These are phyloP conservation scores for Zeugodacus cucurbitae DNA, from an alignment of 1,140 invertebrate species.

Conservation along the genomic window DNA sequence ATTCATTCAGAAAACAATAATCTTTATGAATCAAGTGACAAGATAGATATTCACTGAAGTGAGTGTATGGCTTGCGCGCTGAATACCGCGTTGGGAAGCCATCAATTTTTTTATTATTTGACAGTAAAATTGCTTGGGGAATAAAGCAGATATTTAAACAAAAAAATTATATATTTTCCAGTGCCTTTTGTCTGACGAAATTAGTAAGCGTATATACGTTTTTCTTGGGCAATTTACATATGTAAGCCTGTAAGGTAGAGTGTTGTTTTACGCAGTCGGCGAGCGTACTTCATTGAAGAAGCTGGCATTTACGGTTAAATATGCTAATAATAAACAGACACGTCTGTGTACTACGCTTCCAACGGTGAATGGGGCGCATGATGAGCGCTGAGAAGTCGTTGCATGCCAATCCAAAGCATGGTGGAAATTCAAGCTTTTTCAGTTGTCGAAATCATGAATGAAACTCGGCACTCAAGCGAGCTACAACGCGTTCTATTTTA, in stretches of 20 bases:
- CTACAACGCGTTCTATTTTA: not conserved
- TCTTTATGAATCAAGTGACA: not conserved
- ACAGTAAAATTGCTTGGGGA: not conserved
- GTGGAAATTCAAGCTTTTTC: not conserved
- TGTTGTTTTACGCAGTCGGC: not conserved
- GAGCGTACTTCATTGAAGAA: not conserved
- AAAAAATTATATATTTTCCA: not conserved
- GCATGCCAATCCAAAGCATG: not conserved
- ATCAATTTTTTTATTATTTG: not conserved
- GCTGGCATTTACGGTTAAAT: not conserved
- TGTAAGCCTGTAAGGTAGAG: not conserved
- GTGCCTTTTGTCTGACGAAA: not conserved
- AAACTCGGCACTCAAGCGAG: not conserved
- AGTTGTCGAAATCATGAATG: conserved; percentile 8
- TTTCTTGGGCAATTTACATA: not conserved
- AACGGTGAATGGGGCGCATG: not conserved
- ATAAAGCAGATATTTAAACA: not conserved
- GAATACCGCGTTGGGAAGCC: not conserved
- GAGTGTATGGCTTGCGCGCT: not conserved
- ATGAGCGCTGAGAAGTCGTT: not conserved
- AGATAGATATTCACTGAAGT: not conserved
- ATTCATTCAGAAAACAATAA: not conserved
- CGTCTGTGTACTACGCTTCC: not conserved
- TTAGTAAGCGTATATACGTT: not conserved
- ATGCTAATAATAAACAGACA: not conserved